These are phyloP conservation scores for Choloepus didactylus DNA, from an alignment of 2,797 vertebrate genomes.

Conservation along the genomic window DNA sequence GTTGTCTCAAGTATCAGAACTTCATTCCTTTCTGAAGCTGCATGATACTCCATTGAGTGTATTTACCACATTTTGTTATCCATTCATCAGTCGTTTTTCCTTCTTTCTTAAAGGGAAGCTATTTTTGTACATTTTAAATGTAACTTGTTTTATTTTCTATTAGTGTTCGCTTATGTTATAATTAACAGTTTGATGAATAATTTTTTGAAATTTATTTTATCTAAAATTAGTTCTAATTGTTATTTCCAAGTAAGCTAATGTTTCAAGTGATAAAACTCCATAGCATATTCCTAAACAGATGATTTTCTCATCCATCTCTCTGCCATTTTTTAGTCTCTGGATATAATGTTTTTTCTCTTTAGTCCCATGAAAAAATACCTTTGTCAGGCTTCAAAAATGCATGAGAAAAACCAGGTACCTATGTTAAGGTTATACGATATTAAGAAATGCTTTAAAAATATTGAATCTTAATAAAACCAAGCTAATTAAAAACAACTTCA, in stretches of 20 bases:
- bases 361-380: not conserved
- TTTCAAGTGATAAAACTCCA: constrained; percentile 60
- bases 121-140: not conserved
- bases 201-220: constrained; percentile 78
- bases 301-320: rapidly evolving
- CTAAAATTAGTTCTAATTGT: constrained; percentile 62
- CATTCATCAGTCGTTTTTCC: not conserved
- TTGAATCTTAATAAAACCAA: constrained; percentile 68
- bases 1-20: too few species aligned
- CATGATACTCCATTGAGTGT: too few species aligned
- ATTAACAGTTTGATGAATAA: constrained; percentile 44
- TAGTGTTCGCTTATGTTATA: not conserved
- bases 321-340: constrained; percentile 29
- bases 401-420: constrained; percentile 30
- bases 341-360: constrained; percentile 20
- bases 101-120: constrained; percentile 1
- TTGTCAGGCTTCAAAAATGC: not conserved
- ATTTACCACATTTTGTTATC: too few species aligned
- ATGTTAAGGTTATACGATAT: constrained; percentile 9
- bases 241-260: not conserved
- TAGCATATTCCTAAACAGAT: not conserved
- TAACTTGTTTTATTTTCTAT: constrained; percentile 35
- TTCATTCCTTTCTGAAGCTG: too few species aligned
- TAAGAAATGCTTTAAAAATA: constrained; percentile 61
- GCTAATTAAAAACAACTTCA: constrained; percentile 59